Percentiles rank a stretch among this genome's conserved stretches.
phyloP scores from a whole-genome alignment of 2,797 vertebrate species.

The Argyrosomus regius region DNA sequence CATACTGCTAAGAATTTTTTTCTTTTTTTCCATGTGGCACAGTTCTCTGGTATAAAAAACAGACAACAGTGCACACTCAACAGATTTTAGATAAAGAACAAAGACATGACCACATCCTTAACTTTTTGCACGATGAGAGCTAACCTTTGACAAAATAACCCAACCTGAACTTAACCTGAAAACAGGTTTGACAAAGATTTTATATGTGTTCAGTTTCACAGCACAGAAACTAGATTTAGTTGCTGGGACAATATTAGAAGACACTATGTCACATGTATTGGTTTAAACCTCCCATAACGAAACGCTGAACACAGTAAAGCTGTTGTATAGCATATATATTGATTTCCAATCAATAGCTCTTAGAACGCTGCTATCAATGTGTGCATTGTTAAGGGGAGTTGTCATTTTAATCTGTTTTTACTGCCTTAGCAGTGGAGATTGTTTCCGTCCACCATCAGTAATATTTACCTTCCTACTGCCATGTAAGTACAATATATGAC shows the following conservation, averaged over 20 bases:
- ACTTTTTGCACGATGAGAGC: neutral
- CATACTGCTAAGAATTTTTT: slow-evolving; percentile 16
- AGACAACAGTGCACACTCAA: neutral
- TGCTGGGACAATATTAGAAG: neutral
- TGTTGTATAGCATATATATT: neutral
- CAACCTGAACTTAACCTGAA: neutral
- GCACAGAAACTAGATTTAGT: slow-evolving; percentile 1
- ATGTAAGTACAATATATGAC: neutral
- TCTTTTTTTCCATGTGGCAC: neutral
- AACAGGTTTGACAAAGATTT: neutral
- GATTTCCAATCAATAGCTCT: neutral
- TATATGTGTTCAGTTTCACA: neutral
- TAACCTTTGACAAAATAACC: neutral
- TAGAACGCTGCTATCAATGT: neutral
- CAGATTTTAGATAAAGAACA: slow-evolving; percentile 26
- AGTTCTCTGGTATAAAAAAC: neutral
- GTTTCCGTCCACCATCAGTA: slow-evolving; percentile 14
- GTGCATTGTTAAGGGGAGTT: neutral
- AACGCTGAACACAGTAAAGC: slow-evolving; percentile 6
- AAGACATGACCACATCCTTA: slow-evolving; percentile 11
- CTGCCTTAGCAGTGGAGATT: neutral
- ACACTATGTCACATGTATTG: neutral
- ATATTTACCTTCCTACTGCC: slow-evolving; percentile 6
- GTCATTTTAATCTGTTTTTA: slow-evolving; percentile 9
- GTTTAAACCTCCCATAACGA: slow-evolving; percentile 14